Conservation (phyloP, 2,888 invertebrate genomes). For the Catocala nupta region DNA sequence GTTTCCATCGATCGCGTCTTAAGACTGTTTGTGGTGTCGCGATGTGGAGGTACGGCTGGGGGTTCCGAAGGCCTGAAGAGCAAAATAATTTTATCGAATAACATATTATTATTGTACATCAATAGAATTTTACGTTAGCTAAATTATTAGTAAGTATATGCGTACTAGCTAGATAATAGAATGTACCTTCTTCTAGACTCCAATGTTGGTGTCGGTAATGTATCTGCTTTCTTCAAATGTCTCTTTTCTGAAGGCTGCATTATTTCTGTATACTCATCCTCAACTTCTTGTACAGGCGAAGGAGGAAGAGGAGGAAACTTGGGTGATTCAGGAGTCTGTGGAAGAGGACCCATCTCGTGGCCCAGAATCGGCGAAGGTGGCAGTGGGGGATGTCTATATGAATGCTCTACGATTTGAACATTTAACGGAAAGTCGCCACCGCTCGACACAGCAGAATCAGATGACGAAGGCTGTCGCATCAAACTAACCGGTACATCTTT, state of each 20-base stretch:
- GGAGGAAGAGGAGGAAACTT: conserved; percentile 93
- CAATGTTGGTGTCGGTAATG: conserved; percentile 84
- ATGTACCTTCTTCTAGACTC: conserved; percentile 81
- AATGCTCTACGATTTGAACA: conserved; percentile 90
- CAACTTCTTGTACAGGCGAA: conserved; percentile 93
- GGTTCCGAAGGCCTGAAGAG: conserved; percentile 85
- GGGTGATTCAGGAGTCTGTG: conserved; percentile 83
- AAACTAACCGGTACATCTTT: conserved; percentile 90
- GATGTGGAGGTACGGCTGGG: conserved; percentile 92
- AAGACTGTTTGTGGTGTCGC: conserved; percentile 90
- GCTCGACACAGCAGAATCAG: conserved; percentile 84
- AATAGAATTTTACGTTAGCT: too few relatives aligned
- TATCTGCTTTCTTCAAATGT: conserved; percentile 83
- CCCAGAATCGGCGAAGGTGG: conserved; percentile 77
- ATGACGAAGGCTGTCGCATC: conserved; percentile 84
- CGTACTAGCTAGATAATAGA: background rate
- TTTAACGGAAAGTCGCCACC: conserved; percentile 88
- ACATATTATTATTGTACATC: too few relatives aligned
- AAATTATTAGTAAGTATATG: too few relatives aligned
- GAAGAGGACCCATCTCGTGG: conserved; percentile 82
- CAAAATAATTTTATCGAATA: conserved; percentile 4
- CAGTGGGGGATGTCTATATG: conserved; percentile 79
- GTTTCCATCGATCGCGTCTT: conserved; percentile 96
- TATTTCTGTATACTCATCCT: conserved; percentile 92
- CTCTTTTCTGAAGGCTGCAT: conserved; percentile 84